Percentiles rank a stretch among this genome's conserved stretches.
These are phyloP conservation scores for Menura novaehollandiae DNA, from an alignment of 2,113 vertebrate genomes.

Conservation along the genomic window DNA sequence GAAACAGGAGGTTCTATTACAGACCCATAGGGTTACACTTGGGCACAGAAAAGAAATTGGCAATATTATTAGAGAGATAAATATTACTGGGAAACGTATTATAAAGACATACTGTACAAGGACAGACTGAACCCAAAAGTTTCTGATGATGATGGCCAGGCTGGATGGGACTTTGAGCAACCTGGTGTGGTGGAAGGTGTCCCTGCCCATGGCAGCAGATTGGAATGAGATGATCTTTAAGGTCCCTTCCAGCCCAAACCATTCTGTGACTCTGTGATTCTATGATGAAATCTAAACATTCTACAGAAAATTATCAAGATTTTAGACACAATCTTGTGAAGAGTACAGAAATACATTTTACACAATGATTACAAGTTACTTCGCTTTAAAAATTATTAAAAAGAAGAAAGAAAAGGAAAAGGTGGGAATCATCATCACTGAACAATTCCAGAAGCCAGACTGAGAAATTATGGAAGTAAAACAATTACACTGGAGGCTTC, in stretches of 20 bases:
- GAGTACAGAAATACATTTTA: neutral
- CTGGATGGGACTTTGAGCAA: neutral
- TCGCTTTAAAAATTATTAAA: neutral
- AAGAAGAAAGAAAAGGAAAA: neutral
- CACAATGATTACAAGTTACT: neutral
- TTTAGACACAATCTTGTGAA: neutral
- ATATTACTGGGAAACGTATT: neutral
- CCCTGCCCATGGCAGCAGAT: neutral
- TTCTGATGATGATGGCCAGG: neutral
- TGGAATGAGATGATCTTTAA: neutral
- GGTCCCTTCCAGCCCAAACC: neutral
- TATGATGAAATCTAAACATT: neutral
- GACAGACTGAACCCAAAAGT: neutral
- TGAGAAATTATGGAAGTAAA: neutral
- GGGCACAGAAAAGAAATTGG: neutral
- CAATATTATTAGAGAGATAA: neutral
- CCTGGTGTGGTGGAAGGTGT: neutral
- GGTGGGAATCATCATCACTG: neutral
- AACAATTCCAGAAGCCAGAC: neutral
- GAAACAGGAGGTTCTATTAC: slow-evolving; percentile 4
- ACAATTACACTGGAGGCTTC: neutral
- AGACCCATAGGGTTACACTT: neutral
- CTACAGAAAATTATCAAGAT: neutral
- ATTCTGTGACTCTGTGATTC: neutral
- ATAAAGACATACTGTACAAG: neutral